Conservation (phyloP, 2,113 vertebrate species). For the Perca fluviatilis region DNA sequence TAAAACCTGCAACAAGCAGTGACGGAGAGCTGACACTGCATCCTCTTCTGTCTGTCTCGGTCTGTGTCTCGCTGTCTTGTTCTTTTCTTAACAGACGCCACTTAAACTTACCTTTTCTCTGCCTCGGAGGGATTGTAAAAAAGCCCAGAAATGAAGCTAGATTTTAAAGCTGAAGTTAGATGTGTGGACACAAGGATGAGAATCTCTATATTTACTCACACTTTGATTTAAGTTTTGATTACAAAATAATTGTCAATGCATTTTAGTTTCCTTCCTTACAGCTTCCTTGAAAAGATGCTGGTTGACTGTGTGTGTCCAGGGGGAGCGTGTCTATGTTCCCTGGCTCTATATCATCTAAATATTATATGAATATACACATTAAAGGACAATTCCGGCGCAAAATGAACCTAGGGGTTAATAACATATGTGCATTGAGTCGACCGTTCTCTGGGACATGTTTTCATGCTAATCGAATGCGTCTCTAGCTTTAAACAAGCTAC, state of each 20-base stretch:
- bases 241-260: neutral
- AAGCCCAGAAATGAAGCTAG: neutral
- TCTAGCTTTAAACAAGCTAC: too few species aligned
- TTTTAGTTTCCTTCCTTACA: neutral
- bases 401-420: too few species aligned
- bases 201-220: neutral
- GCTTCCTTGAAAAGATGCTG: neutral
- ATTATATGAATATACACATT: too few species aligned
- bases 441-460: too few species aligned
- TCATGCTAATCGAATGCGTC: too few species aligned
- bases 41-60: conserved; percentile 20
- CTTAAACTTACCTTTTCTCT: neutral
- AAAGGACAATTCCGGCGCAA: too few species aligned
- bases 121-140: neutral
- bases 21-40: conserved; percentile 37
- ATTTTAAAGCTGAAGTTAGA: neutral
- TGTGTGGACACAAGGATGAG: neutral
- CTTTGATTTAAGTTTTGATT: neutral
- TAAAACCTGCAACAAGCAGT: conserved; percentile 8
- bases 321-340: too few species aligned
- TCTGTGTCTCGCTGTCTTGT: neutral
- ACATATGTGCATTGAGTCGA: too few species aligned
- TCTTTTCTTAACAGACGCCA: neutral
- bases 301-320: too few species aligned
- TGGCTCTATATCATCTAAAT: too few species aligned